Conservation (phyloP, 2,797 vertebrate species). For the Salarias fasciatus region DNA sequence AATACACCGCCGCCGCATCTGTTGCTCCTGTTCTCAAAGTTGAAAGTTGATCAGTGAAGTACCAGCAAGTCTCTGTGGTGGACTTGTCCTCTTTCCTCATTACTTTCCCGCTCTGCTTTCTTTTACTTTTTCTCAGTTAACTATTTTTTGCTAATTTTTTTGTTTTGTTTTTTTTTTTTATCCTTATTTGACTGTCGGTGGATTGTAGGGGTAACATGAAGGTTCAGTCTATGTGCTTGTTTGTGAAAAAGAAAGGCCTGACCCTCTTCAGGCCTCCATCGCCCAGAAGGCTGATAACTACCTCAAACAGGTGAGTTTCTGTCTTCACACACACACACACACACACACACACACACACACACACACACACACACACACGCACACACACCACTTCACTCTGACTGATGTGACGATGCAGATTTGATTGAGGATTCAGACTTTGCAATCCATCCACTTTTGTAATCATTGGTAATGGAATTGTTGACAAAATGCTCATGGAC, state of each 20-base stretch:
- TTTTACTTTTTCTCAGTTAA: slow-evolving; percentile 14
- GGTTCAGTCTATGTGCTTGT: slow-evolving; percentile 7
- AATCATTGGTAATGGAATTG: neutral
- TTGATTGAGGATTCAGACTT: neutral
- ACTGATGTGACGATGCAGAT: slow-evolving; percentile 1
- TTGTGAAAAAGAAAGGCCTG: slow-evolving; percentile 24
- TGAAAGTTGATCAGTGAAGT: slow-evolving; percentile 79
- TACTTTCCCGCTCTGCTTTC: slow-evolving; percentile 9
- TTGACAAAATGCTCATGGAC: too few species aligned
- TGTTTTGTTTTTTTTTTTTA: slow-evolving; percentile 20
- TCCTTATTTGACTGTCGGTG: slow-evolving; percentile 7
- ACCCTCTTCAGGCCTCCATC: slow-evolving; percentile 58
- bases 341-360: slow-evolving; percentile 15
- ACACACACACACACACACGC: slow-evolving; percentile 18
- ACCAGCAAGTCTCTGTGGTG: slow-evolving; percentile 55
- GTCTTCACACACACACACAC: slow-evolving; percentile 12
- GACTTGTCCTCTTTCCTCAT: slow-evolving; percentile 17
- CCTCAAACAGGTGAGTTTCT: slow-evolving; percentile 76
- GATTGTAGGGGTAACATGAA: slow-evolving; percentile 32
- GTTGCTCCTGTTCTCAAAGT: slow-evolving; percentile 79
- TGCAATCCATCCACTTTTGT: neutral
- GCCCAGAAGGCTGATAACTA: slow-evolving; percentile 34
- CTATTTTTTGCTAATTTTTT: slow-evolving; percentile 27
- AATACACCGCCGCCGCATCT: slow-evolving; percentile 78
- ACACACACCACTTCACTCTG: neutral